A percentile compares a stretch with the other conserved stretches of the same genome.
These are phyloP conservation scores for Mactra quadrangularis DNA, from an alignment of 1,140 invertebrate species.

Conservation along the genomic window DNA sequence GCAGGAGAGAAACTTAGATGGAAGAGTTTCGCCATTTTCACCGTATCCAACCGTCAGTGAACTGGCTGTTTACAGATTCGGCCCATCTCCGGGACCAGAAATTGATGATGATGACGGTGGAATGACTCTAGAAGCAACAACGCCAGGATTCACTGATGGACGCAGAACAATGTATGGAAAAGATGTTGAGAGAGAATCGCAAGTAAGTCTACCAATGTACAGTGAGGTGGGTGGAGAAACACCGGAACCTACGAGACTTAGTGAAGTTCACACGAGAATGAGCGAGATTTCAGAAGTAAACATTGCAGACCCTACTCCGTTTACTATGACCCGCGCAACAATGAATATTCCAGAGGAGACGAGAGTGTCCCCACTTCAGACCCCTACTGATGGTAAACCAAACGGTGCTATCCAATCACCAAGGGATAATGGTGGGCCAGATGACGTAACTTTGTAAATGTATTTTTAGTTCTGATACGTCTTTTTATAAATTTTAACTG, in stretches of 20 bases:
- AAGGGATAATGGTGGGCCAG: slow-evolving; percentile 1
- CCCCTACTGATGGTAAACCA: slow-evolving; percentile 20
- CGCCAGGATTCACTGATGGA: slow-evolving; percentile 61
- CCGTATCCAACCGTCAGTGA: slow-evolving; percentile 68
- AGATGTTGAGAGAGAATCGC: slow-evolving; percentile 48
- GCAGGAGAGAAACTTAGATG: slow-evolving; percentile 26
- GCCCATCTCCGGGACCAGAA: slow-evolving; percentile 42
- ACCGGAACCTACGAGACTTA: slow-evolving; percentile 63
- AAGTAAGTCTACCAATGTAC: slow-evolving; percentile 64
- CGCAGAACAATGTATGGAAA: slow-evolving; percentile 48
- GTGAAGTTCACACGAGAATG: slow-evolving; percentile 56
- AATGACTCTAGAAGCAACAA: slow-evolving; percentile 61
- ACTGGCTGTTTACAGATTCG: slow-evolving; percentile 61
- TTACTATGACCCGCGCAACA: slow-evolving; percentile 53
- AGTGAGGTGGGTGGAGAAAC: slow-evolving; percentile 63
- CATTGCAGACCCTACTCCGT: slow-evolving; percentile 48
- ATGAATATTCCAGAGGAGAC: slow-evolving; percentile 58
- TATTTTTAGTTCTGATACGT: no score
- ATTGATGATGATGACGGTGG: slow-evolving; percentile 65
- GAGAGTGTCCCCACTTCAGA: slow-evolving; percentile 43
- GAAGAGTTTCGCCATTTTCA: slow-evolving; percentile 59
- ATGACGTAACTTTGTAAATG: slow-evolving; percentile 25
- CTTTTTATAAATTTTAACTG: no score
- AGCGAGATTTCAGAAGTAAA: slow-evolving; percentile 56
- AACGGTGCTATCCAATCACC: slow-evolving; percentile 20